Percentiles rank a stretch among this genome's conserved stretches.
These are phyloP conservation scores for Mimumesa dahlbomi DNA, from an alignment of 2,888 invertebrate species.

Conservation along the genomic window DNA sequence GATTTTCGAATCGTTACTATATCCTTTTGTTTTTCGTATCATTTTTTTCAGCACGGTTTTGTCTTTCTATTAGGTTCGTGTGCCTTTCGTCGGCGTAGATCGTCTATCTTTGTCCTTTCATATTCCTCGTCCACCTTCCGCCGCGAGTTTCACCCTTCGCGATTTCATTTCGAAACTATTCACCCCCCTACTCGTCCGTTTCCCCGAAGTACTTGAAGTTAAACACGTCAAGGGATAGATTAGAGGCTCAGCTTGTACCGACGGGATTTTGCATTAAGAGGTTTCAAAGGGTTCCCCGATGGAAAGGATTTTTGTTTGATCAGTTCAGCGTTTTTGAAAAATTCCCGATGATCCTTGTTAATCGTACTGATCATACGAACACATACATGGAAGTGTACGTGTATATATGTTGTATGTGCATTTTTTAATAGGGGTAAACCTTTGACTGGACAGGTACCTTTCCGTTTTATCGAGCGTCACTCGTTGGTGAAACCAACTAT, in stretches of 20 bases:
- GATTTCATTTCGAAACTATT: background rate
- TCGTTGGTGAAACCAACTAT: too few relatives aligned
- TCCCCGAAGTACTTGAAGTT: constrained; percentile 54
- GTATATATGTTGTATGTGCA: too few relatives aligned
- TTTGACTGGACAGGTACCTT: too few relatives aligned
- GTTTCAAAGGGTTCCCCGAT: too few relatives aligned
- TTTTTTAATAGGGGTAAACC: too few relatives aligned
- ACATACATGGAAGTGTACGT: too few relatives aligned
- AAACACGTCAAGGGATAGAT: constrained; percentile 54
- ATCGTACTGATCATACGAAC: too few relatives aligned
- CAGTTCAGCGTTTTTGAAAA: too few relatives aligned
- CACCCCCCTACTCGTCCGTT: constrained; percentile 1
- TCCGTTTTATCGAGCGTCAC: too few relatives aligned
- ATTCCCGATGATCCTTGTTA: too few relatives aligned
- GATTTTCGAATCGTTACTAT: background rate
- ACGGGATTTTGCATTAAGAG: background rate
- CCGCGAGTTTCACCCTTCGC: background rate
- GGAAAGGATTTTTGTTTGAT: too few relatives aligned
- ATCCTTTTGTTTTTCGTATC: background rate
- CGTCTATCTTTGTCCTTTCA: background rate
- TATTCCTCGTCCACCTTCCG: background rate
- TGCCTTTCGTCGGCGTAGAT: background rate
- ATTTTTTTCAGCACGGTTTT: background rate
- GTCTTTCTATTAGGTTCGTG: background rate
- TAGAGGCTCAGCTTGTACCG: constrained; percentile 46